These are phyloP conservation scores for Sebastes cheni DNA, from an alignment of 2,797 vertebrate genomes.

Conservation along the genomic window DNA sequence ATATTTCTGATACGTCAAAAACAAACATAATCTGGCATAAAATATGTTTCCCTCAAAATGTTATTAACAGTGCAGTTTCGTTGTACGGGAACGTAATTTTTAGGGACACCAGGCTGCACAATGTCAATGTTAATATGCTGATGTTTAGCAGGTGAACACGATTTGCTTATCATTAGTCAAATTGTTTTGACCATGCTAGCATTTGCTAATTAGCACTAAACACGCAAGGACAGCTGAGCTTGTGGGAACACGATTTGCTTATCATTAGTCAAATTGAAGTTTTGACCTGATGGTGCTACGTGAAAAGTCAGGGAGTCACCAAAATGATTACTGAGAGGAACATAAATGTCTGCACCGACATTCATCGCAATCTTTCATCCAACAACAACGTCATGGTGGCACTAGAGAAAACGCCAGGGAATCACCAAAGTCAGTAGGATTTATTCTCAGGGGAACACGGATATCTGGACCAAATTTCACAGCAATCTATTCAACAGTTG, in stretches of 20 bases:
- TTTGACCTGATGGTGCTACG: not conserved
- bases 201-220: not conserved
- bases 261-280: not conserved
- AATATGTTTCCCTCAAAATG: too few species aligned
- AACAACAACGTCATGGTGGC: not conserved
- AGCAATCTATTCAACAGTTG: not conserved
- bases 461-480: not conserved
- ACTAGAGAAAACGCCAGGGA: not conserved
- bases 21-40: too few species aligned
- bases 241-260: not conserved
- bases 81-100: too few species aligned
- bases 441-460: not conserved
- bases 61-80: too few species aligned
- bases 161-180: too few species aligned
- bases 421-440: not conserved
- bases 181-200: too few species aligned
- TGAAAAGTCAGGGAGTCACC: not conserved
- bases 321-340: not conserved
- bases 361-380: not conserved
- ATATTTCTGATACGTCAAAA: too few species aligned
- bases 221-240: not conserved
- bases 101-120: too few species aligned
- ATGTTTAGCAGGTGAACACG: not conserved
- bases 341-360: not conserved
- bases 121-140: not conserved